Conservation (phyloP, 2,797 vertebrate species). For the Thaleichthys pacificus region DNA sequence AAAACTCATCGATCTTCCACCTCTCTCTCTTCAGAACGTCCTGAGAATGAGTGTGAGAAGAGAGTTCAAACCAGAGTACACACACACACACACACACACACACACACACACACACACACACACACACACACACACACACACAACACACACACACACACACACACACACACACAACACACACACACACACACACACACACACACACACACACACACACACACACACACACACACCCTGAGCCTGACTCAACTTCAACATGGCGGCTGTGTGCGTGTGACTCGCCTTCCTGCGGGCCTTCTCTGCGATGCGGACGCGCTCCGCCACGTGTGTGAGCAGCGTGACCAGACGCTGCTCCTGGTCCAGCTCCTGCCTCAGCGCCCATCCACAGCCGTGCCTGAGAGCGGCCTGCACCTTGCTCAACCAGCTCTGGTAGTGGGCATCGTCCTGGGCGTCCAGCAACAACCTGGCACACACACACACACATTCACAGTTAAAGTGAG, state of each 20-base stretch:
- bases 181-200: neutral
- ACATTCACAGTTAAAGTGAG: neutral
- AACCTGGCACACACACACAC: slow-evolving; percentile 72
- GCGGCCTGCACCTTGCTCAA: slow-evolving; percentile 86
- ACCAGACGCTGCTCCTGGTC: slow-evolving; percentile 81
- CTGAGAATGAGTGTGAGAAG: slow-evolving; percentile 57
- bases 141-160: neutral
- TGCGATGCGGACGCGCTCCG: slow-evolving; percentile 77
- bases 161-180: neutral
- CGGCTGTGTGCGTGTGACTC: neutral
- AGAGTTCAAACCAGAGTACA: neutral
- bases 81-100: neutral
- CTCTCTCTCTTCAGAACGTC: slow-evolving; percentile 77
- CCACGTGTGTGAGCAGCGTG: slow-evolving; percentile 78
- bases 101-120: neutral
- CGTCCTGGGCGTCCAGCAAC: slow-evolving; percentile 82
- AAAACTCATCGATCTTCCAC: slow-evolving; percentile 80
- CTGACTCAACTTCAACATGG: too few species aligned
- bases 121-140: neutral
- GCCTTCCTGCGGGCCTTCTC: slow-evolving; percentile 85
- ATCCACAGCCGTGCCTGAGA: slow-evolving; percentile 84
- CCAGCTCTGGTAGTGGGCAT: slow-evolving; percentile 85
- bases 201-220: neutral
- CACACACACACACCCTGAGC: neutral
- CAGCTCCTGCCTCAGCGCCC: slow-evolving; percentile 83